These are phyloP conservation scores for Linurgus olivaceus DNA, from an alignment of 2,797 vertebrate genomes.

Conservation along the genomic window DNA sequence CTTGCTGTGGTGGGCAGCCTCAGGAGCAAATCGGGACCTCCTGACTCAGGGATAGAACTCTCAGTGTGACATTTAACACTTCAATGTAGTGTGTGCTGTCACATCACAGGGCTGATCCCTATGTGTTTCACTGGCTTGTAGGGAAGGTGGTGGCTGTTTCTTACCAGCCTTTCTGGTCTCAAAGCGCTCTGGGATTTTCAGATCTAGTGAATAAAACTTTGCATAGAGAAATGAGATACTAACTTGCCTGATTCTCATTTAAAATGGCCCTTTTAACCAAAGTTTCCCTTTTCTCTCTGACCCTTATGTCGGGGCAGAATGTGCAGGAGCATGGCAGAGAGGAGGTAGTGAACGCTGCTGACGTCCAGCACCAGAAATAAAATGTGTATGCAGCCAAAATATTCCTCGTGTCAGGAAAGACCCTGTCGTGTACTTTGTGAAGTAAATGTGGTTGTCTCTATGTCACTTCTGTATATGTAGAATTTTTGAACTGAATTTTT, in stretches of 20 bases:
- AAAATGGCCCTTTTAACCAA: neutral
- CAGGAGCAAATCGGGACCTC: rapidly evolving
- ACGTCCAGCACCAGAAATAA: neutral
- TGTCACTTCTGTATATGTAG: neutral
- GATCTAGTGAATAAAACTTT: neutral
- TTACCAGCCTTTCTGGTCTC: neutral
- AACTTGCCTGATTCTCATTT: neutral
- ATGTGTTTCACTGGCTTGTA: neutral
- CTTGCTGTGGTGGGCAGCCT: neutral
- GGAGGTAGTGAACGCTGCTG: neutral
- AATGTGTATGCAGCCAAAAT: neutral
- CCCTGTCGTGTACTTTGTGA: neutral
- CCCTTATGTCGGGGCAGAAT: neutral
- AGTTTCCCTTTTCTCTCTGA: neutral
- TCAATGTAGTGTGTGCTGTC: neutral
- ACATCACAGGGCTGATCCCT: neutral
- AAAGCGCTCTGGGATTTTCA: neutral
- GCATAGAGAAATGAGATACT: neutral
- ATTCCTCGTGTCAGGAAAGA: neutral
- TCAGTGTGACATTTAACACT: neutral
- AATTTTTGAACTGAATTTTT: neutral
- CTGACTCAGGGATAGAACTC: neutral
- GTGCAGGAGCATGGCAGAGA: rapidly evolving
- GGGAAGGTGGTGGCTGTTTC: neutral
- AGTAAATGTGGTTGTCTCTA: neutral